phyloP scores from a whole-genome alignment of 2,888 invertebrate species.

The Heteromyza rotundicornis region DNA sequence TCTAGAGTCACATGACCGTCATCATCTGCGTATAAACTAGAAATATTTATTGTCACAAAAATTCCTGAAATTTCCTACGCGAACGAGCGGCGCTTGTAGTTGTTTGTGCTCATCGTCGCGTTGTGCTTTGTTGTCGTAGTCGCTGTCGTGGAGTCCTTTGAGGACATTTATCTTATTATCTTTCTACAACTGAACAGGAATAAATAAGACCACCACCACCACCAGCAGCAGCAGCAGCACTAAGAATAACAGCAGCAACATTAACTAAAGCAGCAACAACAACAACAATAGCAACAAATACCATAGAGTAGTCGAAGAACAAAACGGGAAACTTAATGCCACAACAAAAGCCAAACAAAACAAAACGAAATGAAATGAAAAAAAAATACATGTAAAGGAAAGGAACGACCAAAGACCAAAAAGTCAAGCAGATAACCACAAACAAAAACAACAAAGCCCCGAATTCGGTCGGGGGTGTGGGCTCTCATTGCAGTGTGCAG shows the following conservation, averaged over 20 bases:
- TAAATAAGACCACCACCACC: neutral
- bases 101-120: neutral
- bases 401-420: constrained; percentile 48
- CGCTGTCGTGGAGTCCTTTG: constrained; percentile 42
- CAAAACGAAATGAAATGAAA: constrained; percentile 37
- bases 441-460: constrained; percentile 7
- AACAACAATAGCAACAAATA: constrained; percentile 44
- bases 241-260: neutral
- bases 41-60: constrained; percentile 6
- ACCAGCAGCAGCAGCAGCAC: constrained; percentile 19
- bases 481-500: too few relatives aligned
- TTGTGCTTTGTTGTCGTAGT: constrained; percentile 10
- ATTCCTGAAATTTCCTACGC: constrained; percentile 1
- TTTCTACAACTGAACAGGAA: constrained; percentile 38
- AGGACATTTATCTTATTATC: constrained; percentile 55
- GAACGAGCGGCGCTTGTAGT: neutral
- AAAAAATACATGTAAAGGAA: constrained; percentile 40
- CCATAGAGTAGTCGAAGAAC: too few relatives aligned
- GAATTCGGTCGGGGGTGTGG: too few relatives aligned
- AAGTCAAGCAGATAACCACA: constrained; percentile 51
- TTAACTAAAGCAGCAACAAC: constrained; percentile 11
- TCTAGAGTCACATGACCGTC: neutral
- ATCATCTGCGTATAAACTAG: constrained; percentile 4
- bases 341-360: constrained; percentile 10
- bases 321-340: constrained; percentile 44